Percentiles rank a stretch among this genome's conserved stretches.
Evolutionary conservation across 2,797 vertebrate genomes (phyloP).

Genomic region (Sebastes steindachneri): DNA sequence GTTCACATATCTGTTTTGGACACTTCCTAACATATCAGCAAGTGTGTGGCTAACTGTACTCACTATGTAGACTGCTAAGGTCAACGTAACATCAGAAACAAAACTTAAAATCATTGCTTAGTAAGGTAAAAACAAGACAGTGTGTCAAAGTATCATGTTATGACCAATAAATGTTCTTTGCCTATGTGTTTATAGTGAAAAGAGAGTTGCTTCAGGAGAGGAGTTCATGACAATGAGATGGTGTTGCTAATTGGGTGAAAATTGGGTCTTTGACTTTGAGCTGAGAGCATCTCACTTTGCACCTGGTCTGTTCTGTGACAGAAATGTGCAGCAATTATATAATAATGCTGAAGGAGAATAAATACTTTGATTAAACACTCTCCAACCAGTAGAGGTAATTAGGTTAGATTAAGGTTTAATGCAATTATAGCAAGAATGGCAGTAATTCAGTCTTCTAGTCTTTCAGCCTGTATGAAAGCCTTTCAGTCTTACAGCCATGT

Average conservation of each 20-base stretch:
- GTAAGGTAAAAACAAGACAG: background rate
- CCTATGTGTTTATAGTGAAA: background rate
- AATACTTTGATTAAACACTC: constrained; percentile 5
- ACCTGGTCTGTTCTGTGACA: constrained; percentile 9
- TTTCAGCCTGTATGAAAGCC: background rate
- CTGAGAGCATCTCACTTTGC: background rate
- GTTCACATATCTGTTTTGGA: background rate
- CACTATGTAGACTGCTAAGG: background rate
- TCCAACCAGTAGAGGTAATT: background rate
- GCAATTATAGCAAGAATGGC: background rate
- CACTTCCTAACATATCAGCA: background rate
- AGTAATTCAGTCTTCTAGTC: background rate
- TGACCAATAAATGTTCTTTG: background rate
- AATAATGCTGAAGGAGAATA: background rate
- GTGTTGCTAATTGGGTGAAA: background rate
- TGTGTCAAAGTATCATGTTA: background rate
- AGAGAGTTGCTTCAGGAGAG: background rate
- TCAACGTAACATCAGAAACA: background rate
- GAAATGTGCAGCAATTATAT: background rate
- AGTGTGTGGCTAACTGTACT: background rate
- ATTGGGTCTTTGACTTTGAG: background rate
- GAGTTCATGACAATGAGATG: background rate
- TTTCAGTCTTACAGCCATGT: background rate
- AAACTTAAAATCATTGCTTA: background rate
- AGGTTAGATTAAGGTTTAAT: background rate